Base-by-base conservation (phyloP, 2,888 invertebrate species). In the Heliconius charithonia region DNA sequence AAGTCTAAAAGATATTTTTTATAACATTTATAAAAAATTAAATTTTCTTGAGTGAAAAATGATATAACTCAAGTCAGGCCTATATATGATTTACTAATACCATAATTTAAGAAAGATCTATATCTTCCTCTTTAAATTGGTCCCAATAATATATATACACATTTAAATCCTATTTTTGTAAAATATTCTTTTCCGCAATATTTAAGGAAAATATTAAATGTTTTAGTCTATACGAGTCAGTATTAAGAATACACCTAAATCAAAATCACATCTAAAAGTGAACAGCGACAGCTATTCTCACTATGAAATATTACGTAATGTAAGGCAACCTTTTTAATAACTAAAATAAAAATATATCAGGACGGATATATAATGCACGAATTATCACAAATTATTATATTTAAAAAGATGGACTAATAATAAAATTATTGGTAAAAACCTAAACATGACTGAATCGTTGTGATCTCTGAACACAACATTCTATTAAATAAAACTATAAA, bases 271-370 rank as follows among this genome's bases (percentile, higher is more conserved):
- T 79, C 70, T 69, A 73, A 27, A 63, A 63, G 73, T 70, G 41
- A 67, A 65, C 67, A 51, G 72, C 59, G n/a, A 59, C 0, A 19
- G 71, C 37, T 70, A 79, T 80, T 66, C 72, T 13, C n/a, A 32
- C 37, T 72, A 59, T 80, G 73, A 75, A 77, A 89, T 90, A 86
- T 90, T 90, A 94, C 94, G 94, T 94, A 92, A 90, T 85, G 90
- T 87, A 93, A 94, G 94, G 94, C 93, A 92, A 94, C 94, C 95
- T 87, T 89, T 83, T 82, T 69, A 69, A 59, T 81, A 82, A 83
- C 85, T 83, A 85, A 85, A 86, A 83, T 86, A 81, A 87, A 85
- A 82, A 83, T 71, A 70, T 66, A 83, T 82, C 78, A 83, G 89
- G 90, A 92, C 90, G 89, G 89, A 89, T 85, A 88, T 81, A 86